phyloP scores from a whole-genome alignment of 2,888 invertebrate species.

The Scrobipalpa costella region DNA sequence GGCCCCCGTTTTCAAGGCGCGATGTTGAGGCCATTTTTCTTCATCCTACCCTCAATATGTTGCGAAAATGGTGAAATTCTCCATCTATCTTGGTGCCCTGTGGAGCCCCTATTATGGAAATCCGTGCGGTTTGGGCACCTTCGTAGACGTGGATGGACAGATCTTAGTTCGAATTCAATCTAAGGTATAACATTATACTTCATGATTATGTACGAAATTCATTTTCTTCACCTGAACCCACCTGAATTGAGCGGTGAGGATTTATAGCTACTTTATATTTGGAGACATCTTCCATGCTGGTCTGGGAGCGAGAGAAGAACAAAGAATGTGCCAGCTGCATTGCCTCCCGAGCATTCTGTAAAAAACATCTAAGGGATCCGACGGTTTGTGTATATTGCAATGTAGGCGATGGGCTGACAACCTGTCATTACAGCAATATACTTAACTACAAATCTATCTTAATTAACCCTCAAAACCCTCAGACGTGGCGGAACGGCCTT shows the following conservation, averaged over 20 bases:
- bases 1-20: constrained; percentile 59
- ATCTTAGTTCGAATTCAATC: constrained; percentile 32
- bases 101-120: constrained; percentile 67
- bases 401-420: too few relatives aligned
- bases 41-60: constrained; percentile 70
- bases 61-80: constrained; percentile 57
- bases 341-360: too few relatives aligned
- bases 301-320: too few relatives aligned
- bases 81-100: constrained; percentile 67
- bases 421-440: too few relatives aligned
- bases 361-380: too few relatives aligned
- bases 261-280: too few relatives aligned
- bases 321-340: too few relatives aligned
- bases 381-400: too few relatives aligned
- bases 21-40: constrained; percentile 67
- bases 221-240: neutral
- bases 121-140: constrained; percentile 44
- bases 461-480: too few relatives aligned
- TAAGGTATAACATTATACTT: constrained; percentile 20
- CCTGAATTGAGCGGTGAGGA: neutral
- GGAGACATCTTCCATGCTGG: too few relatives aligned
- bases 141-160: constrained; percentile 46
- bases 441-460: too few relatives aligned
- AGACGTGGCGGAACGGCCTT: too few relatives aligned
- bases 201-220: constrained; percentile 5